Percentiles rank a stretch among this genome's conserved stretches.
Evolutionary conservation across 2,888 invertebrate genomes (phyloP).

Genomic region (Lepidochrysops patricia): DNA sequence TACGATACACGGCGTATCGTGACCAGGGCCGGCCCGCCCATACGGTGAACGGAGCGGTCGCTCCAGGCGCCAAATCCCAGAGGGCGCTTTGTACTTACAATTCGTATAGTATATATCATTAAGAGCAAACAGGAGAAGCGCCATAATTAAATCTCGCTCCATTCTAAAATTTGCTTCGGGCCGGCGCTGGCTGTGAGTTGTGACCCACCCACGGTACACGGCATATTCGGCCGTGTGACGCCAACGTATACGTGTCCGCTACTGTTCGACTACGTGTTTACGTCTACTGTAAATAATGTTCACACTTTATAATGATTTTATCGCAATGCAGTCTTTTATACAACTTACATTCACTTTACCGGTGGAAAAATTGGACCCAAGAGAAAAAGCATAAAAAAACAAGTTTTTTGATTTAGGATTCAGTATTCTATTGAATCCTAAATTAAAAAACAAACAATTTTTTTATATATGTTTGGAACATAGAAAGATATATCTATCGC

Average conservation of each 20-base stretch:
- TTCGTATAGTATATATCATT: too few species aligned
- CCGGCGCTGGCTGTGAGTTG: too few species aligned
- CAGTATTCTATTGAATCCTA: background rate
- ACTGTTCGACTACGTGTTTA: background rate
- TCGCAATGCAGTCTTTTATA: background rate
- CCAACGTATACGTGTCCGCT: background rate
- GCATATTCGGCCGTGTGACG: background rate
- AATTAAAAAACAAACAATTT: too few species aligned
- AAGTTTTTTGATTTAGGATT: too few species aligned
- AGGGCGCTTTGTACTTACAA: too few species aligned
- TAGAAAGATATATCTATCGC: too few species aligned
- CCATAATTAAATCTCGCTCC: too few species aligned
- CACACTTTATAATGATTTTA: conserved; percentile 7
- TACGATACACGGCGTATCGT: background rate
- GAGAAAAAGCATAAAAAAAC: background rate
- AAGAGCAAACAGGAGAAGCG: too few species aligned
- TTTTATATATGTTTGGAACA: too few species aligned
- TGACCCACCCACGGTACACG: background rate
- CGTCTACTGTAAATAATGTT: conserved; percentile 7
- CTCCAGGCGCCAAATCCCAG: too few species aligned
- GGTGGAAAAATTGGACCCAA: background rate
- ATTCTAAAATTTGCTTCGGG: too few species aligned
- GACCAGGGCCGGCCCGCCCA: background rate
- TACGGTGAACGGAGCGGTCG: too few species aligned
- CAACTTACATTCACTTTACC: conserved; percentile 2